Percentiles rank a stretch among this genome's conserved stretches.
Conservation (phyloP, 2,888 invertebrate species). For the Helleia helle region DNA sequence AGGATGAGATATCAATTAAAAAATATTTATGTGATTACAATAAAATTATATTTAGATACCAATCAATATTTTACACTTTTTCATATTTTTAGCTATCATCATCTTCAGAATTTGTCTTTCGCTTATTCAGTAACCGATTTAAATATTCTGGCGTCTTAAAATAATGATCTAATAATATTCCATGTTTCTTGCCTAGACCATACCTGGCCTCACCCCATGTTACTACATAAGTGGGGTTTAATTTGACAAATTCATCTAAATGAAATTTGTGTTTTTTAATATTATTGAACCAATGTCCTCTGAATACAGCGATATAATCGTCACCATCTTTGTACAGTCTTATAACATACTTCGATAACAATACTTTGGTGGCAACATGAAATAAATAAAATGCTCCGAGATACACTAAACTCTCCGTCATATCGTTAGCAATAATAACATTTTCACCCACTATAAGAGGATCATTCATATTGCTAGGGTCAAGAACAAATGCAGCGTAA, state of each 20-base stretch:
- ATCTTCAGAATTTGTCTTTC: constrained; percentile 19
- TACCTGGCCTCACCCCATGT: constrained; percentile 58
- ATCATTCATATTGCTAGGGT: constrained; percentile 34
- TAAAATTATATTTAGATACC: too few species aligned
- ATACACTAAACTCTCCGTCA: constrained; percentile 46
- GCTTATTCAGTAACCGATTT: constrained; percentile 44
- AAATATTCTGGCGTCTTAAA: constrained; percentile 60
- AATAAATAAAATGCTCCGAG: constrained; percentile 45
- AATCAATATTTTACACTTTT: too few species aligned
- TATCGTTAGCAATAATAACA: constrained; percentile 49
- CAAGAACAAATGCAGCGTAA: constrained; percentile 42
- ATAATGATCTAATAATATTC: constrained; percentile 49
- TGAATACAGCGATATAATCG: constrained; percentile 53
- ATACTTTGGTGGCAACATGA: constrained; percentile 43
- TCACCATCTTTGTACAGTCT: constrained; percentile 56
- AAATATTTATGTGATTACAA: too few species aligned
- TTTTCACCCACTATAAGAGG: constrained; percentile 45
- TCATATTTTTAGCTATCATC: constrained; percentile 5
- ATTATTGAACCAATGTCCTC: constrained; percentile 44
- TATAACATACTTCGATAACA: constrained; percentile 54
- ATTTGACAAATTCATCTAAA: constrained; percentile 47
- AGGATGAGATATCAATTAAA: too few species aligned
- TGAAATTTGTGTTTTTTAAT: constrained; percentile 47
- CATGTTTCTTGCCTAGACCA: constrained; percentile 49
- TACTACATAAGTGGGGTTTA: constrained; percentile 41